phyloP scores from a whole-genome alignment of 2,113 vertebrate species.

The Pedetes capensis region DNA sequence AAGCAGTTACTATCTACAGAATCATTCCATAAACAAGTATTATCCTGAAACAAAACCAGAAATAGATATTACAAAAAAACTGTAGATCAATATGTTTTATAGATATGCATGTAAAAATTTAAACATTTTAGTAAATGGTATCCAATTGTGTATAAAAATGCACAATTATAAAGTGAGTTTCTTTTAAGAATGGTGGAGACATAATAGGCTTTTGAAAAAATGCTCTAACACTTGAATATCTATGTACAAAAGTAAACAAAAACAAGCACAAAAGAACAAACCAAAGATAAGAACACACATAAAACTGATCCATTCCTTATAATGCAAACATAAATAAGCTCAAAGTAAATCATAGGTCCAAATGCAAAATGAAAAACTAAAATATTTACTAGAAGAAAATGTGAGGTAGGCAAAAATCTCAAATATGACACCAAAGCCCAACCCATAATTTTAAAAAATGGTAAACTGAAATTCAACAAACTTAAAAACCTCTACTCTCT shows the following conservation, averaged over 20 bases:
- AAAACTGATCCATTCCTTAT: background rate
- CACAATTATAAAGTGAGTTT: background rate
- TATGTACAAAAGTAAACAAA: background rate
- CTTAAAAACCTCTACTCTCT: background rate
- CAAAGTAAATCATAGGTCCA: background rate
- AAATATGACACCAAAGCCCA: background rate
- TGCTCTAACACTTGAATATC: background rate
- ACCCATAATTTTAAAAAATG: background rate
- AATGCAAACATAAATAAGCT: background rate
- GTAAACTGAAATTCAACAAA: background rate
- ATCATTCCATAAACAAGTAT: background rate
- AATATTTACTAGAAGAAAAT: background rate
- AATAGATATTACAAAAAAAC: background rate
- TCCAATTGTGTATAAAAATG: background rate
- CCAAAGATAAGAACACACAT: background rate
- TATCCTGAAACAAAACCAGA: background rate
- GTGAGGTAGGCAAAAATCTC: background rate
- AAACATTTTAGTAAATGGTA: background rate
- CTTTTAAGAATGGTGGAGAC: background rate
- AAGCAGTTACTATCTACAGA: background rate
- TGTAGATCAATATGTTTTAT: background rate
- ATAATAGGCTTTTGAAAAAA: background rate
- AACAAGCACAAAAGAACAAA: background rate
- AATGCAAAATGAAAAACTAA: background rate
- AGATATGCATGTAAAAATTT: background rate